Conservation (phyloP, 2,113 vertebrate genomes). For the Bombycilla garrulus region DNA sequence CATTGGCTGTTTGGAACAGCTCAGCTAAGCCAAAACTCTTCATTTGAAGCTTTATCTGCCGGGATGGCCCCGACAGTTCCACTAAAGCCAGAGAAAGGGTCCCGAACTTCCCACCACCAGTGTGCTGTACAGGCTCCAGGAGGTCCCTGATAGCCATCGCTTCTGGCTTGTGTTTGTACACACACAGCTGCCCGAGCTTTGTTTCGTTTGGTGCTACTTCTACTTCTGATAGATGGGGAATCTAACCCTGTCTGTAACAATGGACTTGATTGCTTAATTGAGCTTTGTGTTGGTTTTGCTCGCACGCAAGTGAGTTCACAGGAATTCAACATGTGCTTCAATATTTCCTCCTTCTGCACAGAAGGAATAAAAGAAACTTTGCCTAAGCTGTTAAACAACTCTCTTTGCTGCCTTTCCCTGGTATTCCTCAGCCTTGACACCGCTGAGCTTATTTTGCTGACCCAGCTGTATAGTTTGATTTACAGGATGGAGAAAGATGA, state of each 20-base stretch:
- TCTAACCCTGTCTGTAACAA: neutral
- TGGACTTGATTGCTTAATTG: neutral
- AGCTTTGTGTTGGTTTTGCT: neutral
- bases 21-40: neutral
- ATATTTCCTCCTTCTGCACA: neutral
- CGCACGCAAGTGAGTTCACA: neutral
- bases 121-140: neutral
- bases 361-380: neutral
- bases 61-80: neutral
- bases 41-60: neutral
- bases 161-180: slow-evolving; percentile 3
- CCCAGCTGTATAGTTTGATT: neutral
- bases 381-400: neutral
- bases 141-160: neutral
- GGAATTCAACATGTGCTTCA: neutral
- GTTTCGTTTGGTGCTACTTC: neutral
- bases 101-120: neutral
- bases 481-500: neutral
- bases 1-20: neutral
- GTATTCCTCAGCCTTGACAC: neutral
- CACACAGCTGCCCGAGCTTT: neutral
- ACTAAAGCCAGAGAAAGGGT: neutral
- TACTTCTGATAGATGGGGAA: neutral
- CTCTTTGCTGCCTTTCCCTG: neutral
- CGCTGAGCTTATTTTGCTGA: neutral